Base-by-base conservation (phyloP, 1,140 invertebrate species). In the Helicoverpa zea region DNA sequence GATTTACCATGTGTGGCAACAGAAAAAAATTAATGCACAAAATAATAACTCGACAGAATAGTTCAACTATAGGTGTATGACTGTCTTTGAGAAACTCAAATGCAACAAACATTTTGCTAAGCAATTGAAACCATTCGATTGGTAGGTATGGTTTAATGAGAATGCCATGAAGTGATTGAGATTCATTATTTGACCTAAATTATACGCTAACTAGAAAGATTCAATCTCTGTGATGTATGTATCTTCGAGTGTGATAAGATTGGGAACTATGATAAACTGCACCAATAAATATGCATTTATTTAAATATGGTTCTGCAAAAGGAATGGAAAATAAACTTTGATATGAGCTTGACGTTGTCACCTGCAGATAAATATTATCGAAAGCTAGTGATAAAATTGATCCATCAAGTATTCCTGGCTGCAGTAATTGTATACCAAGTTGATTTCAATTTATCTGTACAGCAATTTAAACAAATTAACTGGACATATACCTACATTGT, bases 1-100 rank as follows among this genome's bases (percentile, higher is more conserved):
- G 54, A 75, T 75, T 43, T 75, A 47, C n/a, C 49, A 75, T 30
- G 4, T 16, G 30, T 56, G 51, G 58, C 29, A 58, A 74, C 58
- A 30, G 54, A 74, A 47, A 56, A 74, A 56, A 11, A 35, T 74
- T n/a, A 43, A 54, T 58, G 35, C 5, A 43, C 9, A 5, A 43
- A 9, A 43, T 43, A 43, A 7, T 43, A 43, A 43, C 9, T 43
- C 2, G 23, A 23, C 23, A 23, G 23, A 23, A 23, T 23, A 23
- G 23, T 23, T 23, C 23, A 23, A 2, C 23, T 23, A 23, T 23
- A 23, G 2, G 23, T 23, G 23, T 23, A 23, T 23, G 23, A 23
- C 23, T 23, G 23, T 23, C 23, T 23, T 23, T 23, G 2, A 23
- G 23, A 23, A 23, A 43, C 35, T 43, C 3, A 58, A 58, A 23